Evolutionary conservation across 2,888 invertebrate species (phyloP).

Genomic region (Mythimna albipuncta): DNA sequence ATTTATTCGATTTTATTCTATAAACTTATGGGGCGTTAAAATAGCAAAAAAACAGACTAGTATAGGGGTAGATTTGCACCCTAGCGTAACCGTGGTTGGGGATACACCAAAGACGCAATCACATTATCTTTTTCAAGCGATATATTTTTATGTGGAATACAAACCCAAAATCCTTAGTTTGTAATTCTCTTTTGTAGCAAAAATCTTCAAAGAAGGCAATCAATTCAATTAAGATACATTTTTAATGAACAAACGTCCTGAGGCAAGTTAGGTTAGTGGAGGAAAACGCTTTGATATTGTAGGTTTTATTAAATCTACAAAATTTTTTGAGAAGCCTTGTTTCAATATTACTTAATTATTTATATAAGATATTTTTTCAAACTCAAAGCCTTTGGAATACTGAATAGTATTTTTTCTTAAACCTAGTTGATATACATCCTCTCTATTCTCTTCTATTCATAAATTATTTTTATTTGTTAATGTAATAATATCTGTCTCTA

Average conservation of each 20-base stretch:
- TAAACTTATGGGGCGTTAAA: too few species aligned
- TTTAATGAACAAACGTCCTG: slow-evolving; percentile 68
- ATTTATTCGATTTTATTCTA: too few species aligned
- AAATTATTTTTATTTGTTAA: slow-evolving; percentile 2
- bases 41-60: too few species aligned
- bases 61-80: too few species aligned
- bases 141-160: background rate
- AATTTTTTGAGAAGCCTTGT: slow-evolving; percentile 6
- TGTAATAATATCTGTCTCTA: background rate
- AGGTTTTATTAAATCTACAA: slow-evolving; percentile 13
- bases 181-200: slow-evolving; percentile 24
- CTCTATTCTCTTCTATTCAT: too few species aligned
- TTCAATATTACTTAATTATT: slow-evolving; percentile 8
- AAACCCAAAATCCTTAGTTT: background rate
- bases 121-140: too few species aligned
- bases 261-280: slow-evolving; percentile 64
- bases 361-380: background rate
- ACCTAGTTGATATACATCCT: too few species aligned
- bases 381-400: slow-evolving; percentile 10
- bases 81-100: too few species aligned
- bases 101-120: too few species aligned
- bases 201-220: slow-evolving; percentile 64
- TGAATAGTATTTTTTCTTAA: background rate
- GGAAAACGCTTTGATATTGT: slow-evolving; percentile 42
- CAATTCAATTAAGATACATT: slow-evolving; percentile 75